Evolutionary conservation across 2,888 invertebrate genomes (phyloP), one percentile per base, ranked within the genome.

Genomic region (Harpalus rubripes): DNA sequence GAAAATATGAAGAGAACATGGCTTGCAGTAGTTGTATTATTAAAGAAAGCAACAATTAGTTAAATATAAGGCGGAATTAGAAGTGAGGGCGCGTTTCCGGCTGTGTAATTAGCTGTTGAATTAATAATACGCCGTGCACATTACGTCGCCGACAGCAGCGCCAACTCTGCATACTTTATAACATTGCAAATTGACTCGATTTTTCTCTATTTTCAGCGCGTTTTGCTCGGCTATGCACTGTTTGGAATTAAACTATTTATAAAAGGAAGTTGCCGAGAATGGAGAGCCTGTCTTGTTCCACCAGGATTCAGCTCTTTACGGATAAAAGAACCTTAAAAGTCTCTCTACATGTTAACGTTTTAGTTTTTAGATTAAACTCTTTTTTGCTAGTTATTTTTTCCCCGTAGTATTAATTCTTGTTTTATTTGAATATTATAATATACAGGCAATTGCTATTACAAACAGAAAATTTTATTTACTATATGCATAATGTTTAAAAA

Each of bases 1-100:
- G 22, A 32, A 32, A 5, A 32, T 32, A 32, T 32, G 32, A 32
- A 5, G 5, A 32, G 32, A 32, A 32, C 32, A 32, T 32, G 32
- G 3, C 32, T 32, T 52, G 12, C 44, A 12, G 7, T 87, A 86
- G 88, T 88, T 88, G 88, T 89, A 90, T 91, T 90, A 91, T 91
- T 91, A 90, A 91, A 90, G 89, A 89, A 89, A 88, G 87, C 88
- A 90, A 90, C 91, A 91, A 91, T 91, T 91, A 91, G 90, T 91
- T 91, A 90, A 91, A 91, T 90, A 91, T 91, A 90, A 90, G 90
- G 88, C 89, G 90, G 90, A 89, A 90, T 91, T 90, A 90, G 89
- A 85, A 86, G 87, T 87, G 87, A 88, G 87, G 44, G 7, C 68
- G 65, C 10, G 7, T 65, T 72, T 72, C 61, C 41, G n/a, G 88